Evolutionary conservation across 2,888 invertebrate species (phyloP), one percentile per base, ranked within the genome.

Genomic region (Yponomeuta evonymella): DNA sequence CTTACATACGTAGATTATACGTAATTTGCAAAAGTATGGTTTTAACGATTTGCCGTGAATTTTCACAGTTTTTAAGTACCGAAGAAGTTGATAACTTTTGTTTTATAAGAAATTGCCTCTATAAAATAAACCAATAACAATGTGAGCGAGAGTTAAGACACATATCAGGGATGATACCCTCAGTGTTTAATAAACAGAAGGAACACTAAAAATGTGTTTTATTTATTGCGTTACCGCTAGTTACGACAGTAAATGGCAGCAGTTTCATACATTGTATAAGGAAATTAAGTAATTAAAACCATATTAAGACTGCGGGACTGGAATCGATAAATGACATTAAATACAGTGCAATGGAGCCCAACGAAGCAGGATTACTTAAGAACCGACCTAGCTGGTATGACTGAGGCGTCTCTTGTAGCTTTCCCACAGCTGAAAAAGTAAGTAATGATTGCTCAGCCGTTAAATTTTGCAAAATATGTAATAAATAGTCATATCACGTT

Each of bases 401-500:
- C 51, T 2, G 51, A 58, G 51, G 15, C 51, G 51, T 58, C 51
- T 58, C 51, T 1, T 15, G 51, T 58, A 58, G 15, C 51, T 58
- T 58, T 58, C 51, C 51, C 51, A 15, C 51, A 58, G 15, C 51
- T 58, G 12, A 65, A 29, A 12, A 12, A 65, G 23, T 30, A 23
- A 11, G 0, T 65, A 65, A 65, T 63, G 15, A 58, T 1, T 58
- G 12, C 15, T 58, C 51, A 58, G 79, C 81, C 81, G 81, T 82
- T 83, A 82, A 76, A 76, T 79, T 81, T 81, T 82, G 77, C 74
- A 80, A 80, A 79, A 79, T 76, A 76, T 78, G 79, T 81, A 83
- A 86, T 88, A 88, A 88, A 89, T 88, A 88, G 87, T 88, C 85
- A 83, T 85, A 83, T 84, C 88, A 88, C 86, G 88, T 89, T 89